phyloP scores from a whole-genome alignment of 2,113 vertebrate species.

The Varanus komodoensis region DNA sequence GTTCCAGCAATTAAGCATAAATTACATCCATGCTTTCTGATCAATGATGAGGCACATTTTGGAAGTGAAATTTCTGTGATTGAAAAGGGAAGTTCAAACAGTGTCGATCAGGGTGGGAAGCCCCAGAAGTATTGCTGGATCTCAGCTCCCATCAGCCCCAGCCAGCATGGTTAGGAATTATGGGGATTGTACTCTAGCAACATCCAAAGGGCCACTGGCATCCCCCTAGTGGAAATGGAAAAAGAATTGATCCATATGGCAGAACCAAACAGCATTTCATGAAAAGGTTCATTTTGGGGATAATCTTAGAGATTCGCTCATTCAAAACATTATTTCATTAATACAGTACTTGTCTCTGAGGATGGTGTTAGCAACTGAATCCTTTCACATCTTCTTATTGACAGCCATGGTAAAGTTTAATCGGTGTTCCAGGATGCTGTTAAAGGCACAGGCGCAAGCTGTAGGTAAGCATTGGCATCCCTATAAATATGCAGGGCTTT shows the following conservation, averaged over 20 bases:
- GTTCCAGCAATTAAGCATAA: constrained; percentile 22
- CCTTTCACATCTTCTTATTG: not conserved
- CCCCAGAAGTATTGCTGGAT: too few relatives aligned
- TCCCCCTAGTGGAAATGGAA: too few relatives aligned
- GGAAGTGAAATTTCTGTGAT: not conserved
- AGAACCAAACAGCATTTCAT: not conserved
- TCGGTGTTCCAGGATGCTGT: not conserved
- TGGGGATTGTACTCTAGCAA: too few relatives aligned
- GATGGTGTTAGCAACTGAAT: not conserved
- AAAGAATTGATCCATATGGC: not conserved
- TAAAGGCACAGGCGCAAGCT: not conserved
- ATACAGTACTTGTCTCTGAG: not conserved
- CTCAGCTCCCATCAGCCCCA: too few relatives aligned
- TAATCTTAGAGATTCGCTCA: not conserved
- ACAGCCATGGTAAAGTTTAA: not conserved
- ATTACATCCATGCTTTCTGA: constrained; percentile 1
- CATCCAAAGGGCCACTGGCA: too few relatives aligned
- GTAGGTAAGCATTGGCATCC: not conserved
- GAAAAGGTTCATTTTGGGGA: not conserved
- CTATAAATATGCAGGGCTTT: not conserved
- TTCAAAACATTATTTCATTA: not conserved
- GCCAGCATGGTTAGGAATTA: too few relatives aligned
- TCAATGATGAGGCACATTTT: not conserved
- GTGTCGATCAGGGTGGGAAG: not conserved
- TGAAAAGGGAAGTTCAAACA: not conserved